phyloP scores from a whole-genome alignment of 1,140 invertebrate genomes.

The Macrosteles quadrilineatus region DNA sequence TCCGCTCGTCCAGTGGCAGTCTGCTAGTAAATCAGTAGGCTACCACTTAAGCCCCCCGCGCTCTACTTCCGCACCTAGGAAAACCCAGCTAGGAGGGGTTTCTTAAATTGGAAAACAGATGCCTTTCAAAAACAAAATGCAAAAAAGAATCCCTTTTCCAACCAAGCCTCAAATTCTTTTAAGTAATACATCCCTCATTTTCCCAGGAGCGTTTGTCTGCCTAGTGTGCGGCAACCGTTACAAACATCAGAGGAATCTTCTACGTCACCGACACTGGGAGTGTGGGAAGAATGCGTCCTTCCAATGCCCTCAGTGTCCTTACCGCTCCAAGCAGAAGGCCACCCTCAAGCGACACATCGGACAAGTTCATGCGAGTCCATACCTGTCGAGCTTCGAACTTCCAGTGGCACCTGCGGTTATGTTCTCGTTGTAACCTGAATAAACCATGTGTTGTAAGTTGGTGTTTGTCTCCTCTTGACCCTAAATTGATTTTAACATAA shows the following conservation, averaged over 20 bases:
- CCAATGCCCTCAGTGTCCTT: constrained; percentile 26
- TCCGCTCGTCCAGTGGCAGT: too few relatives aligned
- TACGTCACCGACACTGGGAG: constrained; percentile 34
- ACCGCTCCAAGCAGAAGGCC: constrained; percentile 40
- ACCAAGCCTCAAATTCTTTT: too few relatives aligned
- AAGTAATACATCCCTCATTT: too few relatives aligned
- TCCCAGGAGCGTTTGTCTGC: constrained; percentile 53
- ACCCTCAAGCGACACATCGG: constrained; percentile 46
- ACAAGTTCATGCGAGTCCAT: constrained; percentile 49
- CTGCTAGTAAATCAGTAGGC: too few relatives aligned
- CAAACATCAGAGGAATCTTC: constrained; percentile 36
- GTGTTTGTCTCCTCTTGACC: constrained; percentile 30
- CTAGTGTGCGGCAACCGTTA: constrained; percentile 35
- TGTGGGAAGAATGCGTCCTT: constrained; percentile 31
- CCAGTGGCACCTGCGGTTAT: neutral
- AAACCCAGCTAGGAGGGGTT: too few relatives aligned
- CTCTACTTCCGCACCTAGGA: too few relatives aligned
- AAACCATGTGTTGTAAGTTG: neutral
- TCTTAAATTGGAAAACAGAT: too few relatives aligned
- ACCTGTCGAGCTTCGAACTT: too few relatives aligned
- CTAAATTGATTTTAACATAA: too few relatives aligned
- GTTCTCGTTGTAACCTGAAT: neutral
- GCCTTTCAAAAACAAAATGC: too few relatives aligned
- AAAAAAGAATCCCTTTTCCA: too few relatives aligned
- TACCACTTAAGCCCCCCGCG: too few relatives aligned